Evolutionary conservation across 2,797 vertebrate genomes (phyloP), one percentile per base, ranked within the genome.

Genomic region (Gallinago stenura): DNA sequence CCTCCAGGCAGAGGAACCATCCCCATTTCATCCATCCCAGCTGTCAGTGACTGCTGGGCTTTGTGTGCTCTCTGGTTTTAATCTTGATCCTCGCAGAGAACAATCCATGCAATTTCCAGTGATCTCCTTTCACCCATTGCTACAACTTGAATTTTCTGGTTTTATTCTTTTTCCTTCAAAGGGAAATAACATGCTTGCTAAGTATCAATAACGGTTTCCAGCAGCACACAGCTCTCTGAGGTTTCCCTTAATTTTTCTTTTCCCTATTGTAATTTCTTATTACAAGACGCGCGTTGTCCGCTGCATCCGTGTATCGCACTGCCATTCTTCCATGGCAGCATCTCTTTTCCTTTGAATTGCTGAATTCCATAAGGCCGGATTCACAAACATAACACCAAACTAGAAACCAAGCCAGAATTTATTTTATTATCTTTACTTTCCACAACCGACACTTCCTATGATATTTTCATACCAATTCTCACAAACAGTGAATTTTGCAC

Each of bases 221-320:
- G 24, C 15, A 79, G 31, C 30, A 82, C 17, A 28, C 7, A 57
- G 20, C 21, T 53, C 87, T 79, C 28, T 15, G 33, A 77, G 6
- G 10, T 80, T 76, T 50, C 18, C 22, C 7, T 85, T 43, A 9
- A 19, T 46, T 87, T 91, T 83, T 31, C 13, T 80, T 71, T 86
- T 60, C 5, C 5, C 6, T 61, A 81, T 68, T 37, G 4, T 73
- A 50, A 76, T 73, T 81, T 89, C 61, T 75, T 60, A 66, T 69
- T 70, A 20, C 13, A 68, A 78, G 68, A 33, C 15, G 12, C 56
- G 17, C 3, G 0, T 22, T 61, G 7, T 22, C 66, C 6, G 1
- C 53, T 51, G 45, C n/a, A 33, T 37, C 31, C 3, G 13, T 10
- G 37, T 30, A 25, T 6, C 3, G 0, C n/a, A 3, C 12, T 35